These are phyloP conservation scores for Poecilobothrus nobilitatus DNA, from an alignment of 2,888 invertebrate species.

Conservation along the genomic window DNA sequence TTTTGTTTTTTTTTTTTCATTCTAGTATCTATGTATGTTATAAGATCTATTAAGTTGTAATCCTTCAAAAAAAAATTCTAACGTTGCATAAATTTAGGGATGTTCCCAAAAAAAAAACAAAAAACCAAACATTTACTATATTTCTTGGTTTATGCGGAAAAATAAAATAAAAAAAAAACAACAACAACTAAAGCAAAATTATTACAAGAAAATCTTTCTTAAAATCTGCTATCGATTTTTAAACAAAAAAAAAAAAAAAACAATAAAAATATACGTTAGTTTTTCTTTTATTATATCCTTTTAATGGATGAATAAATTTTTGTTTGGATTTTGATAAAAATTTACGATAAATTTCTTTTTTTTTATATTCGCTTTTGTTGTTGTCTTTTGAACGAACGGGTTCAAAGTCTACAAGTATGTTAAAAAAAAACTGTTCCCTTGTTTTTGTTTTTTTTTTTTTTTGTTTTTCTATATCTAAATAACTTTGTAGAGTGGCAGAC, in stretches of 20 bases:
- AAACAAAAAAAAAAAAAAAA: neutral
- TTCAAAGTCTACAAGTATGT: neutral
- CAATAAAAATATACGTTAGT: neutral
- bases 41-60: neutral
- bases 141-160: neutral
- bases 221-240: slow-evolving; percentile 1
- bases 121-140: neutral
- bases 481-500: slow-evolving; percentile 6
- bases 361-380: neutral
- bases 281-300: neutral
- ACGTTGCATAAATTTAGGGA: slow-evolving; percentile 2
- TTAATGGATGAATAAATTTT: slow-evolving; percentile 5
- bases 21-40: neutral
- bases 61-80: neutral
- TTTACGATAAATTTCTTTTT: neutral
- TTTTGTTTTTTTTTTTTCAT: neutral
- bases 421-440: too few relatives aligned
- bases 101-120: neutral
- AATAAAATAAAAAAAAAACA: neutral
- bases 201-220: neutral
- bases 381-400: neutral
- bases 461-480: neutral
- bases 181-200: too few relatives aligned
- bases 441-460: neutral
- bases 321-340: slow-evolving; percentile 1